Base-by-base conservation (phyloP, 2,888 invertebrate genomes). In the Miltochrista miniata region DNA sequence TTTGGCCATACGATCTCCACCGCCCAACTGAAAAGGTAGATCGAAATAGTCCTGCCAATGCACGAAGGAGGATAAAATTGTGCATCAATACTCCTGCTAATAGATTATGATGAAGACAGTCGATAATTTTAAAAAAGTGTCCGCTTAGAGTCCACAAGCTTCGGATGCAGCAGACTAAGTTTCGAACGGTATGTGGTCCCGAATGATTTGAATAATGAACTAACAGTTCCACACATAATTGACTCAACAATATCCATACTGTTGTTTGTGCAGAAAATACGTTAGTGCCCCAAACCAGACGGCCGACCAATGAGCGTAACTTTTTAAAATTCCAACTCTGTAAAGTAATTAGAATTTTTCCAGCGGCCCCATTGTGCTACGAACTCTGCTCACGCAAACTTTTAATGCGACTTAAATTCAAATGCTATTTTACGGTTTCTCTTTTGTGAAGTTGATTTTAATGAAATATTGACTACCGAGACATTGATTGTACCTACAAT, bases 291-390 rank as follows among this genome's bases (percentile, higher is more conserved):
- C 68, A 71, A 72, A 68, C 68, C 66, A 61, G 61, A 64, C 71
- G 63, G 64, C 68, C 69, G 70, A 61, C 70, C 71, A 71, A 73
- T 58, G 68, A 76, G 72, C 62, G 79, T 73, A 87, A 86, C 87
- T 87, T 85, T 86, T 84, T 83, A 67, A 84, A 85, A 87, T 84
- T 85, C 81, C 76, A 84, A 86, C 85, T 87, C 80, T 68, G 77
- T 80, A 83, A 88, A 87, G 86, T 87, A 89, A 89, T 89, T 88
- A 88, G 85, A 88, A 85, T 88, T 89, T 89, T 89, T 89, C 83
- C 85, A 82, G 79, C 85, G 76, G 80, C 80, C 77, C 82, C 87
- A 88, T 89, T 89, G 88, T 89, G 81, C 83, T 77, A 52, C 79
- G 76, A 81, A 87, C 85, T 85, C 87, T 59, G 79, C 84, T 83